Evolutionary conservation across 1,140 invertebrate genomes (phyloP).

Genomic region (Drosophila ambigua): DNA sequence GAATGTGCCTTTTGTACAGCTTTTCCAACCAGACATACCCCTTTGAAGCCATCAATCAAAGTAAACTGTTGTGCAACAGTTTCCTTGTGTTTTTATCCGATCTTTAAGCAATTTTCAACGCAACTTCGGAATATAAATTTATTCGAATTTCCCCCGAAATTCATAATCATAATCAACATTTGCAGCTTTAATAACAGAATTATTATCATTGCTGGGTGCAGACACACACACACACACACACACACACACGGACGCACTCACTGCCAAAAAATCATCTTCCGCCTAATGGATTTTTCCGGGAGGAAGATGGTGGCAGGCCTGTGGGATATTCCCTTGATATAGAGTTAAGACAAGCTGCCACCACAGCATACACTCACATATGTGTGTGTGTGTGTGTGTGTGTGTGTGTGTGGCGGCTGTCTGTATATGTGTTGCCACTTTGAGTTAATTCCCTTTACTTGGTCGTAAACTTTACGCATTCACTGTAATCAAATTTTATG

Average conservation of each 20-base stretch:
- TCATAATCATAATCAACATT: slow-evolving; percentile 46
- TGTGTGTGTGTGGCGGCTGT: too few species aligned
- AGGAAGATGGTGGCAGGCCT: not conserved
- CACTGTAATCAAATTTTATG: slow-evolving; percentile 77
- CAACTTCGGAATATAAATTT: slow-evolving; percentile 6
- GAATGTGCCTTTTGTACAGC: slow-evolving; percentile 2
- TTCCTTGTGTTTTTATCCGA: not conserved
- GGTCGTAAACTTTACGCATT: slow-evolving; percentile 76
- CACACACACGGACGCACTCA: not conserved
- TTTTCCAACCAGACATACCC: not conserved
- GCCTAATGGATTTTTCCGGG: slow-evolving; percentile 52
- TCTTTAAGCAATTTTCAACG: too few species aligned
- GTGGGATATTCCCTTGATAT: slow-evolving; percentile 28
- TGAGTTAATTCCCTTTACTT: slow-evolving; percentile 71
- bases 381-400: slow-evolving; percentile 26
- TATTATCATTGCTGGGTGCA: slow-evolving; percentile 24
- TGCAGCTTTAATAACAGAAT: slow-evolving; percentile 44
- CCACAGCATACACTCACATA: slow-evolving; percentile 27
- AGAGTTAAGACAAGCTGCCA: slow-evolving; percentile 41
- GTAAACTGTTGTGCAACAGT: slow-evolving; percentile 15
- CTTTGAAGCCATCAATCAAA: slow-evolving; percentile 25
- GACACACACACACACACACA: not conserved
- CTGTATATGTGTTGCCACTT: slow-evolving; percentile 42
- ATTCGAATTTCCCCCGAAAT: slow-evolving; percentile 13
- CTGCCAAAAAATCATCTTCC: slow-evolving; percentile 43